phyloP scores from a whole-genome alignment of 2,888 invertebrate species.

The Eupithecia centaureata region DNA sequence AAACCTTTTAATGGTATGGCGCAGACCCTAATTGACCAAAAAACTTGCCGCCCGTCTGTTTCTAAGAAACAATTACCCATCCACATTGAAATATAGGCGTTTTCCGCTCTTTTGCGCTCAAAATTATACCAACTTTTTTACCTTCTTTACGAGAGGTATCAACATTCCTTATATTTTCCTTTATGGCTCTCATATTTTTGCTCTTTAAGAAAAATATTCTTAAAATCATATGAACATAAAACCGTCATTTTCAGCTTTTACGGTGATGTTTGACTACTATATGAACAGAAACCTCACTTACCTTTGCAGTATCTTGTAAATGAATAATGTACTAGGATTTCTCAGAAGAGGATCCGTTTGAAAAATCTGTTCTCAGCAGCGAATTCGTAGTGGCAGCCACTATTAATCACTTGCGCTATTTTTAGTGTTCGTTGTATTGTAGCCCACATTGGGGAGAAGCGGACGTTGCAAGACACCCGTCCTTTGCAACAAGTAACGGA shows the following conservation, averaged over 20 bases:
- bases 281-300: background rate
- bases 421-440: conserved; percentile 51
- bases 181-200: conserved; percentile 30
- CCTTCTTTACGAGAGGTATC: conserved; percentile 54
- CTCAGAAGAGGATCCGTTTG: conserved; percentile 25
- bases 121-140: conserved; percentile 64
- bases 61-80: conserved; percentile 51
- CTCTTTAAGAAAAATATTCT: conserved; percentile 13
- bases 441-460: conserved; percentile 53
- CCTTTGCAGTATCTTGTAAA: background rate
- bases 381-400: conserved; percentile 45
- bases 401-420: conserved; percentile 67
- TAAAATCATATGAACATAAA: conserved; percentile 16
- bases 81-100: conserved; percentile 56
- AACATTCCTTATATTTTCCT: conserved; percentile 46
- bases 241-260: background rate
- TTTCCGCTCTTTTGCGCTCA: conserved; percentile 58
- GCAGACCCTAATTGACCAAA: conserved; percentile 3
- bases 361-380: conserved; percentile 37
- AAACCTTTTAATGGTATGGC: background rate
- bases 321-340: conserved; percentile 6
- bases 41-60: conserved; percentile 40
- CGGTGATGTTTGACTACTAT: conserved; percentile 1
- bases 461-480: conserved; percentile 55
- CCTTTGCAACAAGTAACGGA: conserved; percentile 69